Conservation (phyloP, 2,888 invertebrate genomes). For the Lepidochrysops patricia region DNA sequence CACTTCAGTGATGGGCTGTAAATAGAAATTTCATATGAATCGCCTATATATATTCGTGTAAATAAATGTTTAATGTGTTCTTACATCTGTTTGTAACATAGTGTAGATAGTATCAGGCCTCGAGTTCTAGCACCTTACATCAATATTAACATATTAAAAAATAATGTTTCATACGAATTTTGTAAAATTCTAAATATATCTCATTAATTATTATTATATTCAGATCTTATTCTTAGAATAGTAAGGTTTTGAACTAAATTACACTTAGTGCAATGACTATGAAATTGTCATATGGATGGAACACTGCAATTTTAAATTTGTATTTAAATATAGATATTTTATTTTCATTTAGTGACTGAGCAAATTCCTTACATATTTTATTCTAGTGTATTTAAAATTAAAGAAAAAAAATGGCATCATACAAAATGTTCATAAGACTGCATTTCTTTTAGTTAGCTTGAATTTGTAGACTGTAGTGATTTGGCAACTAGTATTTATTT, state of each 20-base stretch:
- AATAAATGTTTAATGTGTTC: constrained; percentile 15
- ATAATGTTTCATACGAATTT: constrained; percentile 9
- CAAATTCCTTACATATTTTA: constrained; percentile 17
- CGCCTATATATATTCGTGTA: constrained; percentile 19
- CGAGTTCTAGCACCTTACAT: constrained; percentile 13
- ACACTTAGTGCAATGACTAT: constrained; percentile 12
- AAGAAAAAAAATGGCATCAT: neutral
- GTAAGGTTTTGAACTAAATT: neutral
- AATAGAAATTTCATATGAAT: constrained; percentile 15
- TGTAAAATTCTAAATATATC: constrained; percentile 5
- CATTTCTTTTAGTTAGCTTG: neutral
- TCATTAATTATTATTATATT: constrained; percentile 3
- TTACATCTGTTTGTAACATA: constrained; percentile 20
- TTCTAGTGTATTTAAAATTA: neutral
- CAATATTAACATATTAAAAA: neutral
- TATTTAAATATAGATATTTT: constrained; percentile 13
- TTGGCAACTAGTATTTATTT: neutral
- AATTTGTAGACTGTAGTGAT: neutral
- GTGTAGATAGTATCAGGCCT: constrained; percentile 21
- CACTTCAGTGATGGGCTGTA: constrained; percentile 16
- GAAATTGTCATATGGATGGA: constrained; percentile 12
- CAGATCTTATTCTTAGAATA: constrained; percentile 9
- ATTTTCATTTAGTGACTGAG: constrained; percentile 15
- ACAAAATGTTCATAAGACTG: neutral
- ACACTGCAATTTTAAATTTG: constrained; percentile 15